Percentiles rank a stretch among this genome's conserved stretches.
Evolutionary conservation across 1,140 invertebrate genomes (phyloP).

Genomic region (Phymastichus coffea): DNA sequence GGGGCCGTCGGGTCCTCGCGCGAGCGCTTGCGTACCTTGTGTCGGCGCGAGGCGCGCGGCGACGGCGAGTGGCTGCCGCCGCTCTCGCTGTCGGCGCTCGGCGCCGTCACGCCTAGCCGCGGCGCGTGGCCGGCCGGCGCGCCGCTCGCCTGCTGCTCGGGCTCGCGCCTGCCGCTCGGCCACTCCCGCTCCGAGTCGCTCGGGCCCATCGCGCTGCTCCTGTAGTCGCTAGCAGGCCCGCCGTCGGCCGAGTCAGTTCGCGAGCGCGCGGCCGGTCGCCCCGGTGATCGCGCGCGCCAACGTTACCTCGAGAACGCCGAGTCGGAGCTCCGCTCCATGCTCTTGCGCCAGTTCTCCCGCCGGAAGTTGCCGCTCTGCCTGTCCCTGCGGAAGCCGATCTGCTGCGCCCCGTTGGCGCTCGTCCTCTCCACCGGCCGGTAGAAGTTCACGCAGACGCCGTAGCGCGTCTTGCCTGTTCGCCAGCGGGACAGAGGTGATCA

Average conservation of each 20-base stretch:
- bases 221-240: slow-evolving; percentile 74
- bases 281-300: too few species aligned
- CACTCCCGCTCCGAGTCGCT: slow-evolving; percentile 86
- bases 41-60: slow-evolving; percentile 76
- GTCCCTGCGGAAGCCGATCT: slow-evolving; percentile 41
- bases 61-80: slow-evolving; percentile 84
- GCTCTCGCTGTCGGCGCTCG: slow-evolving; percentile 80
- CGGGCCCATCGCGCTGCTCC: slow-evolving; percentile 82
- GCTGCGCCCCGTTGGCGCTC: slow-evolving; percentile 36
- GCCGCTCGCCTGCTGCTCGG: slow-evolving; percentile 57
- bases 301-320: slow-evolving; percentile 86
- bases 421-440: slow-evolving; percentile 83
- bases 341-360: slow-evolving; percentile 84
- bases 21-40: slow-evolving; percentile 62
- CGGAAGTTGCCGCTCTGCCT: slow-evolving; percentile 68
- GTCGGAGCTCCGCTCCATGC: slow-evolving; percentile 86
- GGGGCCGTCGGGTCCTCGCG: neutral
- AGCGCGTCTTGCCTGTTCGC: slow-evolving; percentile 75
- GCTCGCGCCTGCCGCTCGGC: slow-evolving; percentile 63
- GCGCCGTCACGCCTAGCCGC: slow-evolving; percentile 66
- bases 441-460: slow-evolving; percentile 98
- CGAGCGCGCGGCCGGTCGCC: too few species aligned
- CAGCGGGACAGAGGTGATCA: neutral
- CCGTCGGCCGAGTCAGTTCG: neutral
- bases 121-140: slow-evolving; percentile 50